A percentile compares a stretch with the other conserved stretches of the same genome.
Conservation (phyloP, 2,797 vertebrate species). For the Liparis tanakae region DNA sequence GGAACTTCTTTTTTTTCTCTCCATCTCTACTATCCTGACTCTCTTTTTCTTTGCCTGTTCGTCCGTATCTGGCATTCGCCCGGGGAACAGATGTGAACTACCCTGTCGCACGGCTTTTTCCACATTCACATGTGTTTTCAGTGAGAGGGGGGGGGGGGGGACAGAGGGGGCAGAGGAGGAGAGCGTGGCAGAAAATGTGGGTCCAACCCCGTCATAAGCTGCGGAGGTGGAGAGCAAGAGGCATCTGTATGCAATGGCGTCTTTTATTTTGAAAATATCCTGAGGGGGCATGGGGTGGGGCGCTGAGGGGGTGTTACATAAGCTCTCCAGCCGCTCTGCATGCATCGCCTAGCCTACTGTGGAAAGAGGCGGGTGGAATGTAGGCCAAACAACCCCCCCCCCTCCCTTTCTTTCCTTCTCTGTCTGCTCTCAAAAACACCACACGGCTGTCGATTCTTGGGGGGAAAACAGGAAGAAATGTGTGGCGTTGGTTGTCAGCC, state of each 20-base stretch:
- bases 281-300: slow-evolving; percentile 46
- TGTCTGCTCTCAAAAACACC: slow-evolving; percentile 55
- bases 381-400: slow-evolving; percentile 69
- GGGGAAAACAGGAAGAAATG: slow-evolving; percentile 30
- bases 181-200: slow-evolving; percentile 40
- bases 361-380: slow-evolving; percentile 73
- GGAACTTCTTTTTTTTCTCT: slow-evolving; percentile 18
- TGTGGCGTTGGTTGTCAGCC: slow-evolving; percentile 4
- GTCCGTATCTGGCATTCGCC: slow-evolving; percentile 43
- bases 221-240: slow-evolving; percentile 27
- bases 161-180: slow-evolving; percentile 2
- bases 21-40: not conserved
- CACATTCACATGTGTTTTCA: slow-evolving; percentile 50
- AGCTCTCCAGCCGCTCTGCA: slow-evolving; percentile 73
- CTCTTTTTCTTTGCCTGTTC: slow-evolving; percentile 23
- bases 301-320: slow-evolving; percentile 70
- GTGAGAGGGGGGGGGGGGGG: slow-evolving; percentile 6
- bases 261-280: slow-evolving; percentile 73
- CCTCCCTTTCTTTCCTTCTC: slow-evolving; percentile 39
- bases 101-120: slow-evolving; percentile 39
- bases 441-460: slow-evolving; percentile 31
- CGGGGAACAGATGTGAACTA: slow-evolving; percentile 69
- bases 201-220: slow-evolving; percentile 42
- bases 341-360: slow-evolving; percentile 74
- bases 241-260: slow-evolving; percentile 23